phyloP scores from a whole-genome alignment of 1,140 invertebrate genomes.

The Pseudomyrmex pallidus region DNA sequence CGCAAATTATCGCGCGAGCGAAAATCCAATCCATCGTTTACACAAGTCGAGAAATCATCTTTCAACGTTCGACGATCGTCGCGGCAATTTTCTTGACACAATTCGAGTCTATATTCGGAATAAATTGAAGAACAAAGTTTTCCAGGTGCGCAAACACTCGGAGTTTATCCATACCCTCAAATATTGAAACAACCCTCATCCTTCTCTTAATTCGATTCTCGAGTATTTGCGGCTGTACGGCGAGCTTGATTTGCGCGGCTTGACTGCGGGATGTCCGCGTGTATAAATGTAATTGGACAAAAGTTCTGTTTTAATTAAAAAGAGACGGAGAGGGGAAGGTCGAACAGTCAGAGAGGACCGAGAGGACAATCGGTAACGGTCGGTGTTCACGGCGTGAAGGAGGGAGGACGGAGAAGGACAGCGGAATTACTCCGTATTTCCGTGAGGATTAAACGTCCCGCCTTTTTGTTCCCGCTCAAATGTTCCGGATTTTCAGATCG shows the following conservation, averaged over 20 bases:
- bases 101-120: not conserved
- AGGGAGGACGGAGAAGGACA: conserved; percentile 13
- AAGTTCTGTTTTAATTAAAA: conserved; percentile 58
- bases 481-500: conserved; percentile 77
- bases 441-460: conserved; percentile 53
- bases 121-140: not conserved
- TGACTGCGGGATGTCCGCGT: conserved; percentile 4
- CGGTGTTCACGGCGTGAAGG: not conserved
- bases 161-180: conserved; percentile 22
- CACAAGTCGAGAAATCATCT: not conserved
- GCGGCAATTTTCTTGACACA: not conserved
- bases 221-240: conserved; percentile 1
- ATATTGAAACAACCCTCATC: not conserved
- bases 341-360: conserved; percentile 10
- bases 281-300: conserved; percentile 51
- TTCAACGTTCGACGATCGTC: not conserved
- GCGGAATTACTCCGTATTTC: conserved; percentile 57
- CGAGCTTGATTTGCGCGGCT: not conserved
- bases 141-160: not conserved
- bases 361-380: conserved; percentile 46
- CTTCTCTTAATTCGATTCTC: conserved; percentile 25
- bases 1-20: no score
- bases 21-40: not conserved
- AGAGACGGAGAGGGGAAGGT: not conserved
- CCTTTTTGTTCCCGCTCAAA: conserved; percentile 55